Conservation (phyloP, 2,888 invertebrate species). For the Acheta domesticus region DNA sequence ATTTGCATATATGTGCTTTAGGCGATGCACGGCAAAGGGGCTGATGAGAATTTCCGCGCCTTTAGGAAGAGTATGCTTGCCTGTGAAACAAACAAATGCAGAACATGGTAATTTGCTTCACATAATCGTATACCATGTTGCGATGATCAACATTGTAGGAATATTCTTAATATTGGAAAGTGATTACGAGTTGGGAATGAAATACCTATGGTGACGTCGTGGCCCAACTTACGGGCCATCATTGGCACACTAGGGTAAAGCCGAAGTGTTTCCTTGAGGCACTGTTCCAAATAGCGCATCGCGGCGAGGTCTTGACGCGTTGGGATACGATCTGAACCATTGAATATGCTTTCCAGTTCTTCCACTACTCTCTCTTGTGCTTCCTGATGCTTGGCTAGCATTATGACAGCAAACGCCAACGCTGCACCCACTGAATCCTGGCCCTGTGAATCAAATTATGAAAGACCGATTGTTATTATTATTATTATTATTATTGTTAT, state of each 20-base stretch:
- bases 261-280: constrained; percentile 45
- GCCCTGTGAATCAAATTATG: constrained; percentile 45
- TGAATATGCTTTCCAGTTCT: constrained; percentile 43
- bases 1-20: constrained; percentile 54
- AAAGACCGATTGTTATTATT: no score
- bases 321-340: constrained; percentile 37
- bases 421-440: constrained; percentile 61
- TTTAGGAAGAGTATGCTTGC: constrained; percentile 52
- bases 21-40: constrained; percentile 57
- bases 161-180: no score
- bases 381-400: constrained; percentile 54
- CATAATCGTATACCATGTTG: no score
- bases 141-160: no score
- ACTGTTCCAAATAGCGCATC: constrained; percentile 44
- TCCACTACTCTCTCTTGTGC: constrained; percentile 46
- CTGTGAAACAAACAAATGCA: constrained; percentile 39
- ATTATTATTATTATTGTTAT: no score
- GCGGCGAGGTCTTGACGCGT: constrained; percentile 42
- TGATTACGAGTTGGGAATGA: no score
- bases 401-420: constrained; percentile 55
- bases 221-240: constrained; percentile 43
- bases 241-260: constrained; percentile 46
- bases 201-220: constrained; percentile 40
- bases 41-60: constrained; percentile 56
- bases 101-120: no score